These are phyloP conservation scores for Strigamia crassipes DNA, from an alignment of 2,888 invertebrate species.

Conservation along the genomic window DNA sequence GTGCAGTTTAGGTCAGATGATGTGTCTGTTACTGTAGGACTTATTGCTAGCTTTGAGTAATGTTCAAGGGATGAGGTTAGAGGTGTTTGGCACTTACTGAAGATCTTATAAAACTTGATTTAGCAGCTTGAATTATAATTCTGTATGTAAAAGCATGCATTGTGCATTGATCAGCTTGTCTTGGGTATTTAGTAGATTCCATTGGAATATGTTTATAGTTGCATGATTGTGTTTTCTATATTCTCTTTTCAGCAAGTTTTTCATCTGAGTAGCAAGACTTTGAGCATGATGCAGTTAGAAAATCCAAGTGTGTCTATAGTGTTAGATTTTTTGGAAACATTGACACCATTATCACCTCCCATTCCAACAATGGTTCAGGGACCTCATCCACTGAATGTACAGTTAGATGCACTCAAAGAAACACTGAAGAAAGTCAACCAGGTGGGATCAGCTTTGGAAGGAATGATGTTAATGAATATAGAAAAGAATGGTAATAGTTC, in stretches of 20 bases:
- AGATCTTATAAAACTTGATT: too few relatives aligned
- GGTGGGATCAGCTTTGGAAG: conserved; percentile 41
- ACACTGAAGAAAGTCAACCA: conserved; percentile 40
- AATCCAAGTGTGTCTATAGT: conserved; percentile 44
- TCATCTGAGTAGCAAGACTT: conserved; percentile 22
- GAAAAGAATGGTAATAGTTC: conserved; percentile 30
- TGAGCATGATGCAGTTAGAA: conserved; percentile 46
- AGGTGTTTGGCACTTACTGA: too few relatives aligned
- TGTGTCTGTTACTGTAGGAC: too few relatives aligned
- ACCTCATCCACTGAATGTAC: conserved; percentile 45
- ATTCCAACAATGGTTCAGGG: conserved; percentile 44
- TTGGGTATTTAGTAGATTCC: not conserved
- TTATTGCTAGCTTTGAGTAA: too few relatives aligned
- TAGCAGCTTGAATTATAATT: too few relatives aligned
- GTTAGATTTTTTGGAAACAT: conserved; percentile 43
- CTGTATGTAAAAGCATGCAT: too few relatives aligned
- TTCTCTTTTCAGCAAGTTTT: conserved; percentile 17
- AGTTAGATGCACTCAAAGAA: conserved; percentile 41
- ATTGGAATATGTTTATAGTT: not conserved
- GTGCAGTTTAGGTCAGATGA: too few relatives aligned
- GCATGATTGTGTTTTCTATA: not conserved
- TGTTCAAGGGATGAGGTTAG: too few relatives aligned
- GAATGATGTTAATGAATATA: conserved; percentile 46
- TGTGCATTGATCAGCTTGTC: not conserved
- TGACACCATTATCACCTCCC: conserved; percentile 43